phyloP scores from a whole-genome alignment of 2,113 vertebrate genomes.

The Myodes glareolus region DNA sequence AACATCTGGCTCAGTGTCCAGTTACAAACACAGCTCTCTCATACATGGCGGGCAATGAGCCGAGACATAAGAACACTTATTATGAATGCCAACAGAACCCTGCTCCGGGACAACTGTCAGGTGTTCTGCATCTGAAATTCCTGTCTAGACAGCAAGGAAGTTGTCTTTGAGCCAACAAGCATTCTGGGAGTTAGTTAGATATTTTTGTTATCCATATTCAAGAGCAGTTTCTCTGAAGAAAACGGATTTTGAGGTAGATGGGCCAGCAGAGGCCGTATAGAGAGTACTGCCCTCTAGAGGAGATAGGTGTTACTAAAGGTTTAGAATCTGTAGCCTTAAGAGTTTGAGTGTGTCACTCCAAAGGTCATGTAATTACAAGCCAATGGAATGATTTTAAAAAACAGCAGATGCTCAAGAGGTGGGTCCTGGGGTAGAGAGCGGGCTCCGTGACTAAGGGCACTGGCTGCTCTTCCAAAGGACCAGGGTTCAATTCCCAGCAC shows the following conservation, averaged over 20 bases:
- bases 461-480: neutral
- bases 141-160: neutral
- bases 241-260: neutral
- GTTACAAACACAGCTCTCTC: neutral
- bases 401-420: neutral
- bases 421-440: neutral
- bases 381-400: neutral
- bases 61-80: neutral
- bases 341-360: neutral
- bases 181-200: neutral
- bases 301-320: neutral
- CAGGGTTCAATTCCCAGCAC: neutral
- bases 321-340: neutral
- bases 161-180: neutral
- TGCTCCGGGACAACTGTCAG: neutral
- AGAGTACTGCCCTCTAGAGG: slow-evolving; percentile 31
- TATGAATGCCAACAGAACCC: neutral
- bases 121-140: neutral
- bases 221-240: neutral
- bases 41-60: neutral
- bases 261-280: neutral
- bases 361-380: neutral
- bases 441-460: neutral
- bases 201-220: neutral
- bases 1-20: neutral